Percentiles rank a stretch among this genome's conserved stretches.
phyloP scores from a whole-genome alignment of 2,113 vertebrate species.

The Rhizomys pruinosus region DNA sequence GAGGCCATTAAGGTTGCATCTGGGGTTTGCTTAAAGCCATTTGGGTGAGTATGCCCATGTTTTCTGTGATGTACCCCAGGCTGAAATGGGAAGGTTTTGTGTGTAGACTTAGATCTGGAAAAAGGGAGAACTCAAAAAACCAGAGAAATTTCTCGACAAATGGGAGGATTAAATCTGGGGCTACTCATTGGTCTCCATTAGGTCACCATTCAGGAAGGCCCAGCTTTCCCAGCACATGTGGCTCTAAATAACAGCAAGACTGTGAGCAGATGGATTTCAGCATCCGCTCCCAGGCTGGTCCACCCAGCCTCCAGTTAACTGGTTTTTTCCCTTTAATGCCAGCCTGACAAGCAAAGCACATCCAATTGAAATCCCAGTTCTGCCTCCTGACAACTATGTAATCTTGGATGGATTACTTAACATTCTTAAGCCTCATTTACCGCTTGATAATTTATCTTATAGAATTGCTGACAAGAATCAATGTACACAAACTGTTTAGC shows the following conservation, averaged over 20 bases:
- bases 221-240: background rate
- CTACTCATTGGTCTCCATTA: background rate
- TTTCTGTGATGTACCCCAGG: too few relatives aligned
- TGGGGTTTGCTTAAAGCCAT: background rate
- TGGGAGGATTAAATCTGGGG: background rate
- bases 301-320: background rate
- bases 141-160: background rate
- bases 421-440: conserved; percentile 25
- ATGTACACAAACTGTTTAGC: background rate
- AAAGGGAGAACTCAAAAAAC: background rate
- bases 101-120: background rate
- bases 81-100: background rate
- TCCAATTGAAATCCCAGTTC: background rate
- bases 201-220: background rate
- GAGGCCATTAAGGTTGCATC: background rate
- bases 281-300: rapidly evolving
- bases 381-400: background rate
- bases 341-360: background rate
- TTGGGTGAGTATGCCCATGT: background rate
- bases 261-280: background rate
- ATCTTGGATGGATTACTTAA: background rate
- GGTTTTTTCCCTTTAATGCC: background rate
- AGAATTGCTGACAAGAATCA: conserved; percentile 1
- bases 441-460: conserved; percentile 25
- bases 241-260: background rate